Conservation (phyloP, 2,797 vertebrate genomes). For the Garrulus glandarius region DNA sequence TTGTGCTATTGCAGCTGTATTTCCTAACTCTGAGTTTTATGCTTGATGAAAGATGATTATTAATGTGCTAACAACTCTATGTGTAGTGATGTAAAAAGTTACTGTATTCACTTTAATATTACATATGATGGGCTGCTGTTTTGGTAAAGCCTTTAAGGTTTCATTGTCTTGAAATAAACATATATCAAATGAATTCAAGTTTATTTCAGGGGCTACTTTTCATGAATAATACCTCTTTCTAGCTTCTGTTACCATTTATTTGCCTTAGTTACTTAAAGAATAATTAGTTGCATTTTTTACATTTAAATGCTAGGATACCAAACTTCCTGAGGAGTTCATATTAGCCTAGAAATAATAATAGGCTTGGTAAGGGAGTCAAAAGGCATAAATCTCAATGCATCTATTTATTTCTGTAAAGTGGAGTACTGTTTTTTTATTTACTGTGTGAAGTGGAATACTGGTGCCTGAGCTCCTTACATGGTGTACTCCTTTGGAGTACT, state of each 20-base stretch:
- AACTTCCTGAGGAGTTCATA: background rate
- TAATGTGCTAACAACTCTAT: constrained; percentile 61
- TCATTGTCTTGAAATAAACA: background rate
- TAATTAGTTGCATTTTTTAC: background rate
- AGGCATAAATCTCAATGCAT: background rate
- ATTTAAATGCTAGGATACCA: background rate
- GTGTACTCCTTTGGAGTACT: background rate
- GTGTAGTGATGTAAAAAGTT: constrained; percentile 30
- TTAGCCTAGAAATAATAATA: background rate
- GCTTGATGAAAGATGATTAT: constrained; percentile 71
- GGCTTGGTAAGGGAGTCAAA: background rate
- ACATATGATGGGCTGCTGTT: background rate
- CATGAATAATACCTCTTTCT: background rate
- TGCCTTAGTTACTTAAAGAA: background rate
- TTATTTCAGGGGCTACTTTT: background rate
- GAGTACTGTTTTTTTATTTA: background rate
- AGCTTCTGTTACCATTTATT: background rate
- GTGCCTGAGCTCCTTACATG: background rate
- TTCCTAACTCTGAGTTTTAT: constrained; percentile 70
- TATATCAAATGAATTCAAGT: background rate
- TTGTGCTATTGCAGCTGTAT: constrained; percentile 69
- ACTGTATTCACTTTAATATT: background rate
- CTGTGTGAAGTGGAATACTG: background rate
- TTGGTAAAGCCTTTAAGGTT: background rate
- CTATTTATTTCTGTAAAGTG: background rate